Percentiles rank a stretch among this genome's conserved stretches.
These are phyloP conservation scores for Xerus inauris DNA, from an alignment of 2,113 vertebrate species.

Conservation along the genomic window DNA sequence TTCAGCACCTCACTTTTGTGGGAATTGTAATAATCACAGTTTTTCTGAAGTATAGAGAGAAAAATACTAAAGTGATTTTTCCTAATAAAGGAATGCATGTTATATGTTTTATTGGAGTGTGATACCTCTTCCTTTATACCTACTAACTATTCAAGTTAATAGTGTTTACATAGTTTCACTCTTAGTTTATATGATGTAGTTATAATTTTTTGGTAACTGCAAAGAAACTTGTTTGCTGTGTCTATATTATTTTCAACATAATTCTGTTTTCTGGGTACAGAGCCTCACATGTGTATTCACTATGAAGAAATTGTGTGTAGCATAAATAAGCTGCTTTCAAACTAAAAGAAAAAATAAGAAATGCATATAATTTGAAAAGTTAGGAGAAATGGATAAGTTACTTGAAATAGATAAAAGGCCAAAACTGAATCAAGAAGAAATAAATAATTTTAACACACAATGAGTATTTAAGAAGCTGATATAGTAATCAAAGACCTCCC, in stretches of 20 bases:
- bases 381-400: background rate
- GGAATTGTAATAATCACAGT: conserved; percentile 68
- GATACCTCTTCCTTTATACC: conserved; percentile 84
- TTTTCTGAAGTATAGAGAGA: conserved; percentile 42
- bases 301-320: conserved; percentile 78
- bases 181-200: conserved; percentile 66
- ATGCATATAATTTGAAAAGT: background rate
- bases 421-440: background rate
- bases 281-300: conserved; percentile 73
- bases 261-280: conserved; percentile 71
- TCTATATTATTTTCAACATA: conserved; percentile 57
- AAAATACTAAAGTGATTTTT: conserved; percentile 72
- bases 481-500: no score
- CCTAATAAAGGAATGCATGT: conserved; percentile 85
- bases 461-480: no score
- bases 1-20: conserved; percentile 78
- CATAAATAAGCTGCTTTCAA: conserved; percentile 82
- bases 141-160: conserved; percentile 86
- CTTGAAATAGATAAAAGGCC: background rate
- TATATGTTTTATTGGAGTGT: conserved; percentile 84
- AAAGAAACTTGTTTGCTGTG: conserved; percentile 65
- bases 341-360: background rate
- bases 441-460: background rate
- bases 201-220: conserved; percentile 64
- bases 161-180: conserved; percentile 70